Conservation (phyloP, 1,140 invertebrate species). For the Globodera ellingtonae region DNA sequence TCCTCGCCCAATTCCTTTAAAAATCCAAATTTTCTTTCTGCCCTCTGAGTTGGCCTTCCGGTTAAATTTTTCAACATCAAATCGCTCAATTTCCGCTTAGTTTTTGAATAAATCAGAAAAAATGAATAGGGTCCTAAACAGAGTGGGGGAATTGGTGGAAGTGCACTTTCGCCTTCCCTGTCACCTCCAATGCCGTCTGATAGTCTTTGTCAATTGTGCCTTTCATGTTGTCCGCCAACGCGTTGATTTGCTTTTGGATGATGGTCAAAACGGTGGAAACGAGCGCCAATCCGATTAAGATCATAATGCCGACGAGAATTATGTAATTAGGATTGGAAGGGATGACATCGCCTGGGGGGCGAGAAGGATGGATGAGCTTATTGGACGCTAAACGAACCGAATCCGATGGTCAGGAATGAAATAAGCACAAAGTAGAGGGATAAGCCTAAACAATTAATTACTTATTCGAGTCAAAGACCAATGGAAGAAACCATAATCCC, state of each 20-base stretch:
- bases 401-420: conserved; percentile 53
- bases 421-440: conserved; percentile 55
- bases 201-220: conserved; percentile 55
- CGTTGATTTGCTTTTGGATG: conserved; percentile 59
- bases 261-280: conserved; percentile 56
- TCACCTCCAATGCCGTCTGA: conserved; percentile 43
- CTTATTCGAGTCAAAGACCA: neutral
- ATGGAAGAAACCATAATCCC: conserved; percentile 46
- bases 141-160: no score
- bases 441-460: conserved; percentile 31
- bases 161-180: neutral
- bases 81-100: no score
- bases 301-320: conserved; percentile 46
- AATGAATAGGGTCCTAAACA: no score
- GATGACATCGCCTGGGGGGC: conserved; percentile 45
- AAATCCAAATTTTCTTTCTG: neutral
- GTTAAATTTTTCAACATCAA: no score
- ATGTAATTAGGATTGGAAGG: conserved; percentile 53
- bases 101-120: no score
- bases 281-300: conserved; percentile 51
- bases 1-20: conserved; percentile 20
- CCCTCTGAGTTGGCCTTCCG: conserved; percentile 4
- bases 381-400: conserved; percentile 14
- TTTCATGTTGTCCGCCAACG: conserved; percentile 51
- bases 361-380: neutral